Base-by-base conservation (phyloP, 2,113 vertebrate species). In the Sebastes fasciatus region DNA sequence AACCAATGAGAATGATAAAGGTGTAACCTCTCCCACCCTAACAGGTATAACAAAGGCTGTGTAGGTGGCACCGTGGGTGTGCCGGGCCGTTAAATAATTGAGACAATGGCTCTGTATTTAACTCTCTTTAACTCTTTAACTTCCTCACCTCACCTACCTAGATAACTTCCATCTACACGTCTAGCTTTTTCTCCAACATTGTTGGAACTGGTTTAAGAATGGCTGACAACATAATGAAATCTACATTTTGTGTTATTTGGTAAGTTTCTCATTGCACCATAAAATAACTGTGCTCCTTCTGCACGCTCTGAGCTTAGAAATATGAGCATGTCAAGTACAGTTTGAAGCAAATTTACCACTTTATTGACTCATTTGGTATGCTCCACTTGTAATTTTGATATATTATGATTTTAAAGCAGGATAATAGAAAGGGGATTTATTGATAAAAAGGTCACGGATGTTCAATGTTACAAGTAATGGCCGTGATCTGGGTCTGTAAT, bases 231-330 rank as follows among this genome's bases (percentile, higher is more conserved):
- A 52, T 51, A 17, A 46, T 66, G 23, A 43, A 65, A 54, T 63
- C 48, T 57, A 64, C 7, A 58, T 69, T 49, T 62, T 76, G 34
- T 43, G 10, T 65, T 19, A 16, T 74, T 10, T 8, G 1, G 14
- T 13, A 51, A 2, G 58, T n/a, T 67, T 73, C n/a, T 60, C 21
- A 21, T 51, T 65, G 21, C 19, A 12, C 13, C 34, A 17, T 26
- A 40, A 55, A 55, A 63, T 43, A 69, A 34, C n/a, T 21, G 60
- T 16, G 21, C 45, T 60, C 65, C 17, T 13, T 71, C 51, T 79
- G 68, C n/a, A 40, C 21, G 19, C 48, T 57, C 8, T 13, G 10
- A 40, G 46, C 3, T 42, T 74, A 12, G 6, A 51, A 62, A 74
- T 5, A 49, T 3, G 17, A 46, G 55, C n/a, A 46, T 60, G 6